Conservation (phyloP, 1,140 invertebrate genomes). For the Trypoxylus dichotomus region DNA sequence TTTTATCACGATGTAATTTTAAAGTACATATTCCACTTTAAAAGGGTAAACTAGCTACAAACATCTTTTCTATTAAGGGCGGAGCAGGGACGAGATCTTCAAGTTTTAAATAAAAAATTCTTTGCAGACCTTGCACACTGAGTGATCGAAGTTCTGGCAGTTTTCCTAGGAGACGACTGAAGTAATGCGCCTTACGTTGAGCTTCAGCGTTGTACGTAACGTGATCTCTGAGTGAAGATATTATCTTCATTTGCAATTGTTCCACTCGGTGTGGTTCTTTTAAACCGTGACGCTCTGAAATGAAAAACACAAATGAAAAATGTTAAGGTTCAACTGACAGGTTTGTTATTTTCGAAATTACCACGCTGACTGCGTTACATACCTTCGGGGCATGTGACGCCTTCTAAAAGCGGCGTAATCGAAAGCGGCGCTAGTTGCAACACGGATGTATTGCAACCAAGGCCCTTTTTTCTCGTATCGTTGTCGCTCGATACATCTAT, state of each 20-base stretch:
- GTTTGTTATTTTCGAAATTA: conserved; percentile 16
- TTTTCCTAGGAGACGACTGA: conserved; percentile 87
- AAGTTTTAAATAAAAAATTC: conserved; percentile 92
- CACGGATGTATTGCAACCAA: conserved; percentile 1
- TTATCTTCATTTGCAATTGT: conserved; percentile 93
- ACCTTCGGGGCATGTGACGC: conserved; percentile 1
- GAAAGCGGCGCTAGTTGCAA: conserved; percentile 16
- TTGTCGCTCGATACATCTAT: conserved; percentile 16
- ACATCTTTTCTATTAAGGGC: conserved; percentile 92
- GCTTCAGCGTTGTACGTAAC: conserved; percentile 91
- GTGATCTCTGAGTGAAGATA: conserved; percentile 89
- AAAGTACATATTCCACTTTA: conserved; percentile 54
- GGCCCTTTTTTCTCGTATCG: background rate
- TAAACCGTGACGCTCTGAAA: conserved; percentile 87
- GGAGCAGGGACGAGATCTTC: conserved; percentile 91
- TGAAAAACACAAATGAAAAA: conserved; percentile 39
- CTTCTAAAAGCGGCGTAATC: background rate
- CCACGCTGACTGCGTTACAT: conserved; percentile 11
- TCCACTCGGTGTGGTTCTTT: conserved; percentile 91
- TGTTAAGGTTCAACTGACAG: conserved; percentile 25
- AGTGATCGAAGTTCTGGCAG: conserved; percentile 88
- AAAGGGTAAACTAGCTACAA: conserved; percentile 90
- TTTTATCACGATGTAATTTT: conserved; percentile 39
- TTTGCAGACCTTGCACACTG: conserved; percentile 88
- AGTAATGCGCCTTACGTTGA: conserved; percentile 86